These are phyloP conservation scores for Mus minutoides DNA, from an alignment of 2,797 vertebrate genomes.

Conservation along the genomic window DNA sequence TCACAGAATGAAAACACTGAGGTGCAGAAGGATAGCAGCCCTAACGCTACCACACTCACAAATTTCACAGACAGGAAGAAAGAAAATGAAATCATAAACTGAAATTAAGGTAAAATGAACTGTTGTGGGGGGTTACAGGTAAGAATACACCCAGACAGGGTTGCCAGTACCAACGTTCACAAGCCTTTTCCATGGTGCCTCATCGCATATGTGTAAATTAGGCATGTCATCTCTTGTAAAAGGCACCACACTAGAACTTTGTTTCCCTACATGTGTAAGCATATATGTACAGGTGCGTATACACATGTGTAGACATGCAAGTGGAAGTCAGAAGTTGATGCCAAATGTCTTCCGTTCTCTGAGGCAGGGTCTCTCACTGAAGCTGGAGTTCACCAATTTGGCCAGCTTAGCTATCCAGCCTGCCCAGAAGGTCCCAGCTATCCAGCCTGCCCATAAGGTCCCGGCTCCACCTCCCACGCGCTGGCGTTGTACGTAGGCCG, in stretches of 20 bases:
- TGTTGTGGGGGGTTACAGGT: not conserved
- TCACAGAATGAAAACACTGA: not conserved
- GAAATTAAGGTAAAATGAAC: not conserved
- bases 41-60: not conserved
- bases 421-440: not conserved
- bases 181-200: not conserved
- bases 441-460: not conserved
- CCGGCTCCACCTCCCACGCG: no score
- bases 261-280: not conserved
- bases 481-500: not conserved
- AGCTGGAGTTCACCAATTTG: not conserved
- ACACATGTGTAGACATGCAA: not conserved
- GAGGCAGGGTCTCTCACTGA: not conserved
- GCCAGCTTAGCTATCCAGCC: no score
- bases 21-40: not conserved
- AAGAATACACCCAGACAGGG: fast-evolving
- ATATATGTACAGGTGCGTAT: not conserved
- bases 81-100: not conserved
- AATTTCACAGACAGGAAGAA: not conserved
- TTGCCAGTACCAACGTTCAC: not conserved
- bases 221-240: not conserved
- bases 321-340: not conserved
- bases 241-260: not conserved
- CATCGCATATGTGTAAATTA: not conserved
- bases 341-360: not conserved